phyloP scores from a whole-genome alignment of 53 echinoderm and acorn worm species.

The Antedon mediterranea region DNA sequence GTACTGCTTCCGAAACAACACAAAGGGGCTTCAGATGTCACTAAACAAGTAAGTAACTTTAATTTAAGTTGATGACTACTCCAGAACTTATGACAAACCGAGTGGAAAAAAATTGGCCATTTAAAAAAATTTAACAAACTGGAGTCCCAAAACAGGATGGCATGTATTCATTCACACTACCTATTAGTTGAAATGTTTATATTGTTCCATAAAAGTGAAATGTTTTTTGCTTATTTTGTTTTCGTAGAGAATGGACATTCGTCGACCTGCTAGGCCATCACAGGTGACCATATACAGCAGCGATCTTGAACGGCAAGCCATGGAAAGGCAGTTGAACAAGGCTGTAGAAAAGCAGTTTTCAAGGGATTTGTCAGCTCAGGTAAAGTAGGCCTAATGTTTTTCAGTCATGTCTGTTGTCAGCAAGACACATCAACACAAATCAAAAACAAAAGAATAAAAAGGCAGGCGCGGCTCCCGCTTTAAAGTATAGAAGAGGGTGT shows the following conservation, averaged over 20 bases:
- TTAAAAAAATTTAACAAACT: not conserved
- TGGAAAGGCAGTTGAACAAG: slow-evolving; percentile 30
- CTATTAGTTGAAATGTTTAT: too few species aligned
- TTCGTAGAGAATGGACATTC: slow-evolving; percentile 78
- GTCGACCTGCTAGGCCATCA: slow-evolving; percentile 33
- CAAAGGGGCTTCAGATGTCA: slow-evolving; percentile 80
- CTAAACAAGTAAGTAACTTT: slow-evolving; percentile 77
- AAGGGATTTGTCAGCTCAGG: slow-evolving; percentile 43
- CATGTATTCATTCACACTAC: too few species aligned
- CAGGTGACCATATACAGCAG: slow-evolving; percentile 40
- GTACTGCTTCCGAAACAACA: slow-evolving; percentile 46
- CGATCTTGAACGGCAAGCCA: slow-evolving; percentile 66
- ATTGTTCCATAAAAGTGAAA: too few species aligned
- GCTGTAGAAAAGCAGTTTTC: slow-evolving; percentile 41
- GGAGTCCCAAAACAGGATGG: too few species aligned
- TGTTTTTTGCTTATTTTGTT: not conserved
- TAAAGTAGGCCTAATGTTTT: slow-evolving; percentile 10
- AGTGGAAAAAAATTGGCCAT: too few species aligned
- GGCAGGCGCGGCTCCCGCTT: too few species aligned
- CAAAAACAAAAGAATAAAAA: too few species aligned
- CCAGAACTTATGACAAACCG: too few species aligned
- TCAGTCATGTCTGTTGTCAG: too few species aligned
- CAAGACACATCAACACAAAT: too few species aligned
- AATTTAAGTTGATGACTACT: not conserved
- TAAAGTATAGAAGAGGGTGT: too few species aligned